phyloP scores from a whole-genome alignment of 2,888 invertebrate genomes.

The Tenthredo livida region DNA sequence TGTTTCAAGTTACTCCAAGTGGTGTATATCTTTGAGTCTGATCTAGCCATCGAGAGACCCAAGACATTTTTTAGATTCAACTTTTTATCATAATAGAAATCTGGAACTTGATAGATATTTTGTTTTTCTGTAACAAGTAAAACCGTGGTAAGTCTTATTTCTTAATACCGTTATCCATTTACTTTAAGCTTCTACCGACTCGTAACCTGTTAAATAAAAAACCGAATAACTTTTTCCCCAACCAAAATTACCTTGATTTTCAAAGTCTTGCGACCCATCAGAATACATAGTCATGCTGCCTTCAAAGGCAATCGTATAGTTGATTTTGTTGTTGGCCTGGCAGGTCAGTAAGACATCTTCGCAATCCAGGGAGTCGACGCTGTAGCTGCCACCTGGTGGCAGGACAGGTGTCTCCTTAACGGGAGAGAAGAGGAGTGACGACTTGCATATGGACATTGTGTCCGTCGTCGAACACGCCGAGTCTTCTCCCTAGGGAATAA shows the following conservation, averaged over 20 bases:
- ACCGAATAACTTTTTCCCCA: not conserved
- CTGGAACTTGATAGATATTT: constrained; percentile 71
- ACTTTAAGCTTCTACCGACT: not conserved
- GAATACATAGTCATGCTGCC: constrained; percentile 92
- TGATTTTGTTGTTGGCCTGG: constrained; percentile 93
- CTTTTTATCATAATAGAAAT: constrained; percentile 70
- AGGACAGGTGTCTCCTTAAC: constrained; percentile 88
- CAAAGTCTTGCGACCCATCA: constrained; percentile 81
- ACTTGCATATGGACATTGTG: constrained; percentile 95
- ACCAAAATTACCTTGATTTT: constrained; percentile 68
- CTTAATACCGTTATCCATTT: not conserved
- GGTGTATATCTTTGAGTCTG: constrained; percentile 90
- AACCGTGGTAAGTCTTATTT: not conserved
- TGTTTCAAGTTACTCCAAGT: constrained; percentile 93
- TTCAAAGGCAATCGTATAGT: constrained; percentile 97
- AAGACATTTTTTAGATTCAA: constrained; percentile 75
- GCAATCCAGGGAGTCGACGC: constrained; percentile 95
- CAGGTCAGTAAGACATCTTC: constrained; percentile 95
- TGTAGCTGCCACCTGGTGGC: constrained; percentile 87
- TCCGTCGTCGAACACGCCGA: constrained; percentile 85
- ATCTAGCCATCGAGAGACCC: constrained; percentile 91
- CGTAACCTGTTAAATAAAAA: not conserved
- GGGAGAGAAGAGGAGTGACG: constrained; percentile 94
- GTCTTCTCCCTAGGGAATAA: constrained; percentile 84
- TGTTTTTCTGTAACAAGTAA: constrained; percentile 71